These are phyloP conservation scores for Emydoidea blandingii DNA, from an alignment of 2,797 vertebrate species.

Conservation along the genomic window DNA sequence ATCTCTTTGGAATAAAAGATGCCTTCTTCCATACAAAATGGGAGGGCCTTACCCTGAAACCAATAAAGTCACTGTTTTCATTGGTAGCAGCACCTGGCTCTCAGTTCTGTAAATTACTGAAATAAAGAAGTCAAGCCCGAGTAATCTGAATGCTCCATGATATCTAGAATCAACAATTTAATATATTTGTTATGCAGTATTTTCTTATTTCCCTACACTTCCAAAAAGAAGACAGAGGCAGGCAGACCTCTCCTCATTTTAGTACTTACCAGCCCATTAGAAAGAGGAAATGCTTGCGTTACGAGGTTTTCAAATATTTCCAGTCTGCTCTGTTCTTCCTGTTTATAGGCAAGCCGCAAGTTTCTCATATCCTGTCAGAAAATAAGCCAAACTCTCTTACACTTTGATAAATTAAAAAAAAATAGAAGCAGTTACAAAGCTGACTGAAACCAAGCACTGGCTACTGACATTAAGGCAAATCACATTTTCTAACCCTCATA, in stretches of 20 bases:
- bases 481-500: neutral
- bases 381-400: constrained; percentile 42
- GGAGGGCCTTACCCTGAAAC: neutral
- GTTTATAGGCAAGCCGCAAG: constrained; percentile 92
- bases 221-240: neutral
- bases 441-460: neutral
- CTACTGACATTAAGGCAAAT: neutral
- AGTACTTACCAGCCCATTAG: constrained; percentile 86
- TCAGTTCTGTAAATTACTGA: neutral
- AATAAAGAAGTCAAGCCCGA: neutral
- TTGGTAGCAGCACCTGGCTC: neutral
- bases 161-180: neutral
- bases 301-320: constrained; percentile 90
- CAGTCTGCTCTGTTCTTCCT: constrained; percentile 87
- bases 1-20: neutral
- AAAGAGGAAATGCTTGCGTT: constrained; percentile 91
- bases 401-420: neutral
- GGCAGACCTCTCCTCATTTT: neutral
- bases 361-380: constrained; percentile 94
- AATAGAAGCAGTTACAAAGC: neutral
- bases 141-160: neutral
- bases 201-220: neutral
- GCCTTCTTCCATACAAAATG: neutral
- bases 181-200: neutral
- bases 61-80: neutral